Evolutionary conservation across 2,797 vertebrate genomes (phyloP), one percentile per base, ranked within the genome.

Genomic region (Hozukius guyotensis): DNA sequence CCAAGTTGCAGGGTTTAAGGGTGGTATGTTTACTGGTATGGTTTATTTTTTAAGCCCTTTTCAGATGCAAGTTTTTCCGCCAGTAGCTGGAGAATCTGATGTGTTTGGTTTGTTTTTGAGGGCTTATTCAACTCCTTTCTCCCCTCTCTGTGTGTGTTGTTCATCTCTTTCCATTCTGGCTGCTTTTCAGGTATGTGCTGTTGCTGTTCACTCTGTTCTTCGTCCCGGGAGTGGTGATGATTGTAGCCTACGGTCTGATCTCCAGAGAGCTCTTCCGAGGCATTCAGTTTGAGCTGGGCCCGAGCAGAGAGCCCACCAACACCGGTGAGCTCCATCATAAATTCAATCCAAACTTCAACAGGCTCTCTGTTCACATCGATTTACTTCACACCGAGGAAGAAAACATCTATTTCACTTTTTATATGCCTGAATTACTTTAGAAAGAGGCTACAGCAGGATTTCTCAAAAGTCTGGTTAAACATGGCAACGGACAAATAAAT

Each of bases 201-300:
- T 95, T 99, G 85, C 95, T 99, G 27, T 93, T 97, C 77, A 82
- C 95, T 38, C 92, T 99, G 56, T 99, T 99, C 94, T 97, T 99
- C 88, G 69, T 99, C 85, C 98, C 98, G 0, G 98, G 98, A 0
- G 94, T 98, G 89, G 97, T 99, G 84, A 99, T 99, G 97, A 95
- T 94, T 0, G 92, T 97, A 82, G 97, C 98, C 4, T 99, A 99
- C 0, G 97, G 98, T 22, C 95, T 99, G 60, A 99, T 99, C 92
- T 98, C 98, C 86, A 96, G 97, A 0, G 98, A 99, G 92, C 97
- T 99, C 72, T 99, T 96, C 93, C 91, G 97, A 0, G 97, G 98
- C 53, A 97, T 99, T 53, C 96, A 95, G 93, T 99, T 99, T 60
- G 97, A 98, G 82, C 77, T 96, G 90, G 89, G 90, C 67, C 79